A percentile compares a stretch with the other conserved stretches of the same genome.
phyloP scores from a whole-genome alignment of 2,113 vertebrate species.

The Anguilla rostrata region DNA sequence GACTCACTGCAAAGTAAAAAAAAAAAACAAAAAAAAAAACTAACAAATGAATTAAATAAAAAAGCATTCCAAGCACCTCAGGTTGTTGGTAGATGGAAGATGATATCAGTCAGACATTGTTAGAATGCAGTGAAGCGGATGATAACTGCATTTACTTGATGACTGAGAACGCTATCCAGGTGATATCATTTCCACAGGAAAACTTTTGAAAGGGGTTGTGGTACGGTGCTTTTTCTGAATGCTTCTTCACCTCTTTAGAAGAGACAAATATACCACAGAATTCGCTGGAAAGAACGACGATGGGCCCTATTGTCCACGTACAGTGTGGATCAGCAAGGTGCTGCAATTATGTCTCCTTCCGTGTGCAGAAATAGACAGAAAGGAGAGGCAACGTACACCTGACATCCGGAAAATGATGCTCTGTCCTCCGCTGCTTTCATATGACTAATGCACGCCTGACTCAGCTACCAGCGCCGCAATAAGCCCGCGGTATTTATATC shows the following conservation, averaged over 20 bases:
- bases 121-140: neutral
- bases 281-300: neutral
- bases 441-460: neutral
- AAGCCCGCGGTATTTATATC: neutral
- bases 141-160: neutral
- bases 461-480: neutral
- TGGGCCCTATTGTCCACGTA: neutral
- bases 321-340: neutral
- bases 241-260: neutral
- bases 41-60: neutral
- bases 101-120: neutral
- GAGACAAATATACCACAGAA: neutral
- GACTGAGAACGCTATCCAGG: neutral
- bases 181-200: neutral
- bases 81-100: slow-evolving; percentile 1
- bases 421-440: neutral
- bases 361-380: neutral
- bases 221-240: neutral
- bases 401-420: neutral
- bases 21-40: too few species aligned
- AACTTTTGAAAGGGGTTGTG: neutral
- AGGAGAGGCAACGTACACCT: neutral
- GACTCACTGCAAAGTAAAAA: neutral
- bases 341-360: neutral
- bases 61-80: neutral